Conservation (phyloP, 1,140 invertebrate genomes). For the Dendrolimus punctatus region DNA sequence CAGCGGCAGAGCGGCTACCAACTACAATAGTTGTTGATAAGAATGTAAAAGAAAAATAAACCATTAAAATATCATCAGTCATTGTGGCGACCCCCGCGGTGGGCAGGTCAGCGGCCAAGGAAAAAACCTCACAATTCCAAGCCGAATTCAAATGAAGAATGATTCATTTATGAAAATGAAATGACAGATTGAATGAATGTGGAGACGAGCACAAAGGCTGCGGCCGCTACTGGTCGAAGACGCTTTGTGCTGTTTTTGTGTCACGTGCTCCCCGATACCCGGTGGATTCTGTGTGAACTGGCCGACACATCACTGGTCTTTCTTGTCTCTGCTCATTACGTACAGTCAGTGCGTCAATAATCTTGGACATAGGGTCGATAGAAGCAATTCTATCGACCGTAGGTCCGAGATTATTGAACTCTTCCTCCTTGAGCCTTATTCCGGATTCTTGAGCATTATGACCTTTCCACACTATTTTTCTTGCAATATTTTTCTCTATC, state of each 20-base stretch:
- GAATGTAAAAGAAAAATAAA: constrained; percentile 66
- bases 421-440: too few relatives aligned
- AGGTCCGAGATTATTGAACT: too few relatives aligned
- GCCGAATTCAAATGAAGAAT: constrained; percentile 66
- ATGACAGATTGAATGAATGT: constrained; percentile 66
- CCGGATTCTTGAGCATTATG: too few relatives aligned
- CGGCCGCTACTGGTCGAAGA: constrained; percentile 44
- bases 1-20: constrained; percentile 15
- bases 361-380: too few relatives aligned
- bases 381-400: too few relatives aligned
- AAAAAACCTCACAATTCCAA: constrained; percentile 56
- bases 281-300: constrained; percentile 1
- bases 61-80: constrained; percentile 68
- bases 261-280: constrained; percentile 24
- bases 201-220: constrained; percentile 40
- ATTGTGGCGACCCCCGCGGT: constrained; percentile 52
- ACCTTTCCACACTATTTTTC: too few relatives aligned
- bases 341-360: too few relatives aligned
- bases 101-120: constrained; percentile 58
- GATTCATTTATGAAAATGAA: constrained; percentile 69
- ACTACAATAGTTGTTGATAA: constrained; percentile 57
- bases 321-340: too few relatives aligned
- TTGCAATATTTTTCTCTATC: too few relatives aligned
- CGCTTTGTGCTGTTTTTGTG: constrained; percentile 34
- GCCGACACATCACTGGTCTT: too few relatives aligned